Evolutionary conservation across 2,113 vertebrate species (phyloP), one percentile per base, ranked within the genome.

Genomic region (Amblyopsis rosae): DNA sequence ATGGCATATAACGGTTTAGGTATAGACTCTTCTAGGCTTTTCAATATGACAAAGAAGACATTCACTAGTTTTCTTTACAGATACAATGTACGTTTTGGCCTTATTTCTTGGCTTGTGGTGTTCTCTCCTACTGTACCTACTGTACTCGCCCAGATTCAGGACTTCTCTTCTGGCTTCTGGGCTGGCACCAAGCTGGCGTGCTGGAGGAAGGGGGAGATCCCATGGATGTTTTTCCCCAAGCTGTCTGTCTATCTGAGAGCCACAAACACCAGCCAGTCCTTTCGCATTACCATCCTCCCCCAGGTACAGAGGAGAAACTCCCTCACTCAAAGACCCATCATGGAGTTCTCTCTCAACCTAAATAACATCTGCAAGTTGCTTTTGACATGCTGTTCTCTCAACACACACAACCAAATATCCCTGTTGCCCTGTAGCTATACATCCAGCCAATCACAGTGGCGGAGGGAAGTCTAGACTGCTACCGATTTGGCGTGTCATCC

Each of bases 131-230:
- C 71, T n/a, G n/a, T n/a, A n/a, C n/a, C n/a, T n/a, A n/a, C n/a
- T n/a, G n/a, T n/a, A n/a, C 26, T 65, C 5, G 59, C 48, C 76
- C 77, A 98, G 96, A 94, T 99, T 78, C 92, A 95, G 76, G 93
- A 95, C 45, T 96, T 98, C 84, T 95, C 96, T 6, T 90, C 93
- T 3, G 96, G 94, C 1, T 99, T 99, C 88, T 99, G 97, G 95
- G 92, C 90, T 3, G 96, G 97, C 35, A 91, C 92, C 70, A 97
- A 98, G 83, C 90, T 99, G 71, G 97, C 96, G 0, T 99, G 98
- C 82, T 99, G 96, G 98, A 81, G 91, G 19, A 95, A 92, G 82
- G 90, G 89, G 9, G 95, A 97, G 75, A 92, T 88, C 0, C 97
- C 96, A 0, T 99, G 95, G 96, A 84, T 83, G 17, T 93, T 96